phyloP scores from a whole-genome alignment of 1,140 invertebrate species.

The Brachionus rubens region DNA sequence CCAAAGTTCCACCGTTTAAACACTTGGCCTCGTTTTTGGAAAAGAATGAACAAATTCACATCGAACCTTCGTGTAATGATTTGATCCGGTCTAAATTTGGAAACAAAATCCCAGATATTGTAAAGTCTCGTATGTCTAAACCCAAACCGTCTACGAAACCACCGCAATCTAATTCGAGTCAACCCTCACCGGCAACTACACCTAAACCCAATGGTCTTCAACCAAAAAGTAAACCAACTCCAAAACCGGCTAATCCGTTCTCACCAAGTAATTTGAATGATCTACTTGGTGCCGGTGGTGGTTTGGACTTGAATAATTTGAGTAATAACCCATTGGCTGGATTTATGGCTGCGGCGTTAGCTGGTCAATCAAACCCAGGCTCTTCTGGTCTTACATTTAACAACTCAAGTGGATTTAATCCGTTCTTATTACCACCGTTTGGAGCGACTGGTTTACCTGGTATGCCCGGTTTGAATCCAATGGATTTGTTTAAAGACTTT shows the following conservation, averaged over 20 bases:
- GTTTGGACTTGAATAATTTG: not conserved
- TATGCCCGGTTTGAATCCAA: not conserved
- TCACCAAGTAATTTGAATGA: not conserved
- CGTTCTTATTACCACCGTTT: slow-evolving; percentile 16
- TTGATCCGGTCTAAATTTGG: slow-evolving; percentile 17
- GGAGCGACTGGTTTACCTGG: not conserved
- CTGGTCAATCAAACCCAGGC: not conserved
- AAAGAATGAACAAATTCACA: slow-evolving; percentile 27
- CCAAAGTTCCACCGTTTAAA: slow-evolving; percentile 19
- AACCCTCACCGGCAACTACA: not conserved
- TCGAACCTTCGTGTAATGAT: not conserved
- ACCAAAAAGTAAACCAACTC: not conserved
- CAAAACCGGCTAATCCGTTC: not conserved
- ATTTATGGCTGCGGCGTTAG: slow-evolving; percentile 29
- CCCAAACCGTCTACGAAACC: not conserved
- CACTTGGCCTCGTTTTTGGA: slow-evolving; percentile 28
- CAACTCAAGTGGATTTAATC: not conserved
- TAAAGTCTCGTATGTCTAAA: slow-evolving; percentile 11
- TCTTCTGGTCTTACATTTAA: not conserved
- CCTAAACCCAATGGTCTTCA: not conserved
- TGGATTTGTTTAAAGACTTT: slow-evolving; percentile 38
- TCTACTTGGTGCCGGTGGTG: not conserved
- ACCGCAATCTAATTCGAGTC: not conserved
- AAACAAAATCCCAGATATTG: slow-evolving; percentile 1
- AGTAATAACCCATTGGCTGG: not conserved